Base-by-base conservation (phyloP, 1,140 invertebrate species). In the Stratiolaelaps scimitus region DNA sequence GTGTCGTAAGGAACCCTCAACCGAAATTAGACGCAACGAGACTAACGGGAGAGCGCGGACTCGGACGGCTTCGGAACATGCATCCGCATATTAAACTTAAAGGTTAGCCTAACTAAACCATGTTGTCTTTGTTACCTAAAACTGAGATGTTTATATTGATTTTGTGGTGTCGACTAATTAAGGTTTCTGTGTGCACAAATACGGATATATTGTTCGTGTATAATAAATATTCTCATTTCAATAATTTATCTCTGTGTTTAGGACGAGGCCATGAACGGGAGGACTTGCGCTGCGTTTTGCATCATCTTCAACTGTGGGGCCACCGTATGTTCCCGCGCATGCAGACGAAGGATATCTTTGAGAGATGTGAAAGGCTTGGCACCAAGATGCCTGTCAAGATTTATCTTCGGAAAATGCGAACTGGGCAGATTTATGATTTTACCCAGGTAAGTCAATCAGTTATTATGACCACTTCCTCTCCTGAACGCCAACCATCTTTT, bases 261-360 rank as follows among this genome's bases (percentile, higher is more conserved):
- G 53, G 53, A 15, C 17, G 26, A 26, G 53, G 53, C 10, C 53
- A 60, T 15, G 53, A 60, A 26, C 15, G 23, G 2, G 53, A 60
- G 10, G 53, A 60, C 53, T 23, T 60, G 26, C 26, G 34, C 26
- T 20, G 53, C 26, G 26, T 60, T 10, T 34, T 60, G 15, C 53
- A 60, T 26, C 15, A 60, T 23, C 53, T 60, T 26, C 53, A 60
- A 23, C 53, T 60, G 13, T 60, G 53, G 53, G 53, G 53, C 15
- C 53, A 60, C 10, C 17, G 53, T 17, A 60, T 60, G 53, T 60
- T 60, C 10, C 53, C 53, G 13, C 26, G 34, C 17, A 60, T 60
- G 53, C 53, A 60, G 34, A 60, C 23, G 53, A 60, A 60, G 53
- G 53, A 60, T 4, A 60, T 60, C 23, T 60, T 60, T 34, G 53